Percentiles rank a stretch among this genome's conserved stretches.
These are phyloP conservation scores for Platalea minor DNA, from an alignment of 2,797 vertebrate species.

Conservation along the genomic window DNA sequence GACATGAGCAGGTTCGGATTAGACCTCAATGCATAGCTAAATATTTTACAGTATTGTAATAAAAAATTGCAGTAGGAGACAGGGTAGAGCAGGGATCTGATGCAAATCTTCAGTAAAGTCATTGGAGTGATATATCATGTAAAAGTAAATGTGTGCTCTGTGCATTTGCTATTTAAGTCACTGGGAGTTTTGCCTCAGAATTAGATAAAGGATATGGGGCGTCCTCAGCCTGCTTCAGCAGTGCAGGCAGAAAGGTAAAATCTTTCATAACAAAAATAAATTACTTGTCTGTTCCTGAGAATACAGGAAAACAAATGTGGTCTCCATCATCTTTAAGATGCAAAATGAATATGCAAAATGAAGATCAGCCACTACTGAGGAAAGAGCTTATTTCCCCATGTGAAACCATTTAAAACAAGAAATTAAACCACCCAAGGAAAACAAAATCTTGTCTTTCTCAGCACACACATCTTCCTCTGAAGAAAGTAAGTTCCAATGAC, in stretches of 20 bases:
- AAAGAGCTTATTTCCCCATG: not conserved
- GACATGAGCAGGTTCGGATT: not conserved
- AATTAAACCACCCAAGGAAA: not conserved
- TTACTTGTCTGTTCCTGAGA: not conserved
- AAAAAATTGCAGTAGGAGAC: constrained; percentile 30
- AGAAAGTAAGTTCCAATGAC: not conserved
- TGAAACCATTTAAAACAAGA: not conserved
- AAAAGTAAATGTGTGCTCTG: not conserved
- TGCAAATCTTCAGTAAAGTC: constrained; percentile 21
- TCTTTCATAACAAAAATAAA: not conserved
- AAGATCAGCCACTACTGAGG: not conserved
- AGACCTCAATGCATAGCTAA: not conserved
- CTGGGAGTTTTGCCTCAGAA: not conserved
- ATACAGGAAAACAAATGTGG: not conserved
- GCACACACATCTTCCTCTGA: not conserved
- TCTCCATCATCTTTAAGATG: not conserved
- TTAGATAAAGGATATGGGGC: not conserved
- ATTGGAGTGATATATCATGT: not conserved
- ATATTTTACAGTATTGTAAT: not conserved
- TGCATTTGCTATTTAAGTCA: not conserved
- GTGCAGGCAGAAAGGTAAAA: not conserved
- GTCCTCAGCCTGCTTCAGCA: not conserved
- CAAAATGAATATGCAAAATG: not conserved
- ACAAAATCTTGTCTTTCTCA: not conserved
- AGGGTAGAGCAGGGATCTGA: not conserved